Evolutionary conservation across 2,797 vertebrate genomes (phyloP).

Genomic region (Chloroceryle amazona): DNA sequence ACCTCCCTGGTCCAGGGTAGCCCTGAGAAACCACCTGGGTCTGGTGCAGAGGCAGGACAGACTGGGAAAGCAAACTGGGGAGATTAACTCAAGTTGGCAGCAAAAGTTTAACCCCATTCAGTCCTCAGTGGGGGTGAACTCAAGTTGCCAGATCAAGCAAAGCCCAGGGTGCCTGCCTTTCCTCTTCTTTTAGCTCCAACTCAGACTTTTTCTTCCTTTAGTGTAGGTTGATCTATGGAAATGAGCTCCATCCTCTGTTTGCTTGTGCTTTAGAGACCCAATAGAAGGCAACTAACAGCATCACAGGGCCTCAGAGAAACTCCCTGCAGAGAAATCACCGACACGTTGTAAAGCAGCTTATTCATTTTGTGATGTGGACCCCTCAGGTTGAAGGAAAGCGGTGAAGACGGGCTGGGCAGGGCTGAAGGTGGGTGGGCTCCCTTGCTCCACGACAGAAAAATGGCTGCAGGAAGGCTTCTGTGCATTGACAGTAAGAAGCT

Average conservation of each 20-base stretch:
- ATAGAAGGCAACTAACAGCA: neutral
- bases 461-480: neutral
- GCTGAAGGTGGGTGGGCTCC: neutral
- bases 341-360: neutral
- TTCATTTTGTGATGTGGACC: accelerated
- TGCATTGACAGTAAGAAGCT: neutral
- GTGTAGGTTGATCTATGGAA: constrained; percentile 1
- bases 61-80: neutral
- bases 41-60: accelerated
- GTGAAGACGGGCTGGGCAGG: neutral
- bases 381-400: neutral
- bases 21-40: neutral
- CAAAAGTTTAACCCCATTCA: accelerated
- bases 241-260: neutral
- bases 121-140: neutral
- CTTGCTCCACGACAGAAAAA: neutral
- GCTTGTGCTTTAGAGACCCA: neutral
- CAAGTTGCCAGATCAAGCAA: neutral
- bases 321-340: neutral
- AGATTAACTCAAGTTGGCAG: neutral
- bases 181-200: neutral
- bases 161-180: neutral
- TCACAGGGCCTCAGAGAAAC: neutral
- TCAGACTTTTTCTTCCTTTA: neutral
- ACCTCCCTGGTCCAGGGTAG: neutral